Percentiles rank a stretch among this genome's conserved stretches.
These are phyloP conservation scores for Halcyon badia DNA, from an alignment of 2,797 vertebrate genomes.

Conservation along the genomic window DNA sequence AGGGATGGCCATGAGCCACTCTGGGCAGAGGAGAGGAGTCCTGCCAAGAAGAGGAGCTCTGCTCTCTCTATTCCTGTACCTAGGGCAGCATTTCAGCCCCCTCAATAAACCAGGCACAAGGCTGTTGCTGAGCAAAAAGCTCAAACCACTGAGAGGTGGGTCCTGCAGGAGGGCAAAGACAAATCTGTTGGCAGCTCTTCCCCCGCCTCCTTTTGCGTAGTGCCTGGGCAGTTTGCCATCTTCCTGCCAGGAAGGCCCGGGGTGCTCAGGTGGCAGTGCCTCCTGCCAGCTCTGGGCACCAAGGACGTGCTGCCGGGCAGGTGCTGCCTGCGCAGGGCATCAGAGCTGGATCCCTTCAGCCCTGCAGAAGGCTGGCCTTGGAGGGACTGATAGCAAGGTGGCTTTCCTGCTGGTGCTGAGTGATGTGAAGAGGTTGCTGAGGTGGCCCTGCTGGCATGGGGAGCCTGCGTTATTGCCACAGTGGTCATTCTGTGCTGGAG, in stretches of 20 bases:
- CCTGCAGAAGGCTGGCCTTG: not conserved
- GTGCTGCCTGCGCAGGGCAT: not conserved
- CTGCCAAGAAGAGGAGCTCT: not conserved
- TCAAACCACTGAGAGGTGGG: not conserved
- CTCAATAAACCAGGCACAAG: not conserved
- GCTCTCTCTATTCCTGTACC: not conserved
- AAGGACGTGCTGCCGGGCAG: not conserved
- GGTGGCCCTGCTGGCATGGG: not conserved
- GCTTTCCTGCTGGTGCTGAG: not conserved
- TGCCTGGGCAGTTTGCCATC: not conserved
- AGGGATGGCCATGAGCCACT: rapidly evolving
- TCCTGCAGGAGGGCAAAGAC: slow-evolving; percentile 2
- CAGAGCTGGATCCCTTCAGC: not conserved
- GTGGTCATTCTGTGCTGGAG: rapidly evolving
- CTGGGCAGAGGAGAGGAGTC: not conserved
- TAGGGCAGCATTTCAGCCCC: not conserved
- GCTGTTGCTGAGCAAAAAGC: not conserved
- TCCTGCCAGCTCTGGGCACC: not conserved
- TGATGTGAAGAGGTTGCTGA: not conserved
- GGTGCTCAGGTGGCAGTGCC: not conserved
- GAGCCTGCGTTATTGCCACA: not conserved
- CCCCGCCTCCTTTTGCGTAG: not conserved
- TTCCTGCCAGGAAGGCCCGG: not conserved
- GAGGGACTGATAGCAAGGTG: not conserved
- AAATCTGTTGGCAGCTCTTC: not conserved